Evolutionary conservation across 2,888 invertebrate species (phyloP).

Genomic region (Melikaiella ostensackeni): DNA sequence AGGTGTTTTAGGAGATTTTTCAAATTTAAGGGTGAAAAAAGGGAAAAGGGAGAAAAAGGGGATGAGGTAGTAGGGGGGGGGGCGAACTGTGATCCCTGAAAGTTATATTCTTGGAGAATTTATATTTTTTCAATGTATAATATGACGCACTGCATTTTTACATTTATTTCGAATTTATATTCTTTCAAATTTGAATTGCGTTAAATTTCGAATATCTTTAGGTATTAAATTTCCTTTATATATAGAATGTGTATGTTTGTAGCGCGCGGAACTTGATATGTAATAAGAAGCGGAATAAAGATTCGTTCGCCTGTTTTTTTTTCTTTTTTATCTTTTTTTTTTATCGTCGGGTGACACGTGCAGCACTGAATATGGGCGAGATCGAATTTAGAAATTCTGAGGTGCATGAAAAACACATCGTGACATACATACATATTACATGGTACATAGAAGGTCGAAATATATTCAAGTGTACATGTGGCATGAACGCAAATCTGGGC

Average conservation of each 20-base stretch:
- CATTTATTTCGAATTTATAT: no score
- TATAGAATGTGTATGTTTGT: not conserved
- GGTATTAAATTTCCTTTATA: not conserved
- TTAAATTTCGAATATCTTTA: no score
- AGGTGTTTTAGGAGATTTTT: no score
- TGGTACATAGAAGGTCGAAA: slow-evolving; percentile 1
- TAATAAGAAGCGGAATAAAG: slow-evolving; percentile 14
- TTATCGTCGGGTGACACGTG: slow-evolving; percentile 4
- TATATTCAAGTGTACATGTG: slow-evolving; percentile 1
- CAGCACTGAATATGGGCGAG: slow-evolving; percentile 20
- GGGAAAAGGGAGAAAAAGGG: no score
- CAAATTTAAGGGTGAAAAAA: no score
- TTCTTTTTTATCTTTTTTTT: not conserved
- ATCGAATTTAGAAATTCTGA: slow-evolving; percentile 37
- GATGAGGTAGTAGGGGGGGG: no score
- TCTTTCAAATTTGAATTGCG: no score
- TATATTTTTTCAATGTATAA: no score
- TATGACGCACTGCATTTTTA: no score
- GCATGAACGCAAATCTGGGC: slow-evolving; percentile 21
- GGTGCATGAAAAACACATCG: slow-evolving; percentile 37
- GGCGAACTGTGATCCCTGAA: no score
- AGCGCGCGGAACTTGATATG: not conserved
- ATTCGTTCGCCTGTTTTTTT: not conserved
- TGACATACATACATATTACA: slow-evolving; percentile 37
- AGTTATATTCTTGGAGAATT: no score